Evolutionary conservation across 2,888 invertebrate genomes (phyloP).

Genomic region (Nymphalis urticae): DNA sequence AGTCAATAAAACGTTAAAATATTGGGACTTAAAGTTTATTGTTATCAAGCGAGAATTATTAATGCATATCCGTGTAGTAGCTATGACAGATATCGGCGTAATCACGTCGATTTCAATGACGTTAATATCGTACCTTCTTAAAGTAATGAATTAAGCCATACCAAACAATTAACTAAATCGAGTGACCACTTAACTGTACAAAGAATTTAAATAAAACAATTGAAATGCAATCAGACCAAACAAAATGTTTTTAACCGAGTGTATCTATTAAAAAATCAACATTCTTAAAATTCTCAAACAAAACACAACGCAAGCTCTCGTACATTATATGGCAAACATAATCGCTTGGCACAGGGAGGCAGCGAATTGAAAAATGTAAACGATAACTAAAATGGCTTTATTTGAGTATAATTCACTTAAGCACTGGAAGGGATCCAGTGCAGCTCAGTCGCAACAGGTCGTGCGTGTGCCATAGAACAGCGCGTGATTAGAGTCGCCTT

Average conservation of each 20-base stretch:
- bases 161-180: neutral
- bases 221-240: neutral
- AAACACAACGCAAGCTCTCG: constrained; percentile 21
- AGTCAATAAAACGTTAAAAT: no score
- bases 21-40: no score
- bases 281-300: constrained; percentile 12
- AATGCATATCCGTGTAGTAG: no score
- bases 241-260: neutral
- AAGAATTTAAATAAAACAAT: neutral
- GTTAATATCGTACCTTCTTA: no score
- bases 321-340: constrained; percentile 27
- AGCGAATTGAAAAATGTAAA: constrained; percentile 79
- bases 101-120: no score
- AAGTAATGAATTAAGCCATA: no score
- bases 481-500: constrained; percentile 39
- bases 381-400: constrained; percentile 74
- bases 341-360: constrained; percentile 63
- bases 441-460: constrained; percentile 64
- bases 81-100: no score
- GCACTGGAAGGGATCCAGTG: constrained; percentile 70
- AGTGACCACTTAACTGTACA: neutral
- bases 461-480: constrained; percentile 52
- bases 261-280: neutral
- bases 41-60: no score
- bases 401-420: constrained; percentile 73